phyloP scores from a whole-genome alignment of 2,113 vertebrate species.

The Chaetodon trifascialis region DNA sequence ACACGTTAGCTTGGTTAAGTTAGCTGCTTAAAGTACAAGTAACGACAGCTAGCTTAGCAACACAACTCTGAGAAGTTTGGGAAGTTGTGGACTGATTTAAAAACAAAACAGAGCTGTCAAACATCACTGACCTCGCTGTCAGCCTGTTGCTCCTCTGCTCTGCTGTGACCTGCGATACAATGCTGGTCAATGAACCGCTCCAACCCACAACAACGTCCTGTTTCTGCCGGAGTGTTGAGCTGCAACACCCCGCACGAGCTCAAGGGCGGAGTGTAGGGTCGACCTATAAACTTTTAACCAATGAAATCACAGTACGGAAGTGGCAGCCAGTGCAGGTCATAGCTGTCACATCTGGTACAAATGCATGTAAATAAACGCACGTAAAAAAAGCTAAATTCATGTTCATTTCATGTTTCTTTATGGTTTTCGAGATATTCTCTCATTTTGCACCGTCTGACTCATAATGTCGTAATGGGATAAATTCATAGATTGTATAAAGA shows the following conservation, averaged over 20 bases:
- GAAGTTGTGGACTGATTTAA: background rate
- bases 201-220: background rate
- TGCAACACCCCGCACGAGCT: background rate
- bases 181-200: background rate
- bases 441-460: too few relatives aligned
- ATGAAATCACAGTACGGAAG: constrained; percentile 60
- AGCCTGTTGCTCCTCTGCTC: constrained; percentile 8
- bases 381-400: background rate
- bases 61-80: too few relatives aligned
- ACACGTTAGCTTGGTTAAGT: background rate
- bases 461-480: too few relatives aligned
- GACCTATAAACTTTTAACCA: constrained; percentile 64
- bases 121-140: constrained; percentile 48
- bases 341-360: too few relatives aligned
- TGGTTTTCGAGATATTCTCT: background rate
- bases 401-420: background rate
- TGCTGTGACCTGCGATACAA: constrained; percentile 15
- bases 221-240: background rate
- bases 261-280: constrained; percentile 28
- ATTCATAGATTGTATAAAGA: too few relatives aligned
- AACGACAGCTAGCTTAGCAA: background rate
- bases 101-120: constrained; percentile 8
- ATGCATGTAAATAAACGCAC: background rate
- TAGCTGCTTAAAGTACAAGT: background rate
- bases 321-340: background rate